These are phyloP conservation scores for Nesogale talazaci DNA, from an alignment of 2,113 vertebrate species.

Conservation along the genomic window DNA sequence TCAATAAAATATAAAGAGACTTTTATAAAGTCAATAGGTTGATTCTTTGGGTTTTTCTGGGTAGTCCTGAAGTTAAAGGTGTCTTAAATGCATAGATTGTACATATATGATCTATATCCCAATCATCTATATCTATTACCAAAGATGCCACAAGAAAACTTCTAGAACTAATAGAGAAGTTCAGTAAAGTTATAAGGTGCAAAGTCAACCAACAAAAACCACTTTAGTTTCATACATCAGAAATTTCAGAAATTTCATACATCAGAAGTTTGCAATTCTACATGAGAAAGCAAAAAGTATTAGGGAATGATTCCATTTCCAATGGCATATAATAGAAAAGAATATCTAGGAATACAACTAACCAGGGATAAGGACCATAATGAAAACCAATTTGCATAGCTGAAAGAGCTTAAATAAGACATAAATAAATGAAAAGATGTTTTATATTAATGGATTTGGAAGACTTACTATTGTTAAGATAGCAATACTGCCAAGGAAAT, in stretches of 20 bases:
- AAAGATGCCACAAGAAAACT: background rate
- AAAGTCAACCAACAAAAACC: background rate
- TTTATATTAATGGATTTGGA: background rate
- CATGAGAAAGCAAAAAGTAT: background rate
- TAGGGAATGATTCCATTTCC: background rate
- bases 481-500: background rate
- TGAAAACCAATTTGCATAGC: background rate
- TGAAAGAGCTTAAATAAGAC: background rate
- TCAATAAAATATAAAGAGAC: background rate
- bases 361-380: background rate
- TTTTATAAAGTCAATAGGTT: background rate
- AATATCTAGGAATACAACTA: background rate
- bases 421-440: background rate
- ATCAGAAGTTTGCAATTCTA: background rate
- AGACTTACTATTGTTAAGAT: background rate
- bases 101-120: background rate
- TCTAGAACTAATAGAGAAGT: background rate
- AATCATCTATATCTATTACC: background rate
- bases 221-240: background rate
- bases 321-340: background rate
- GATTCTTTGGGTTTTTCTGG: background rate
- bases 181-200: background rate
- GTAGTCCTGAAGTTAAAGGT: background rate
- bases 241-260: too few relatives aligned
- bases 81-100: background rate